Base-by-base conservation (phyloP, 2,113 vertebrate species). In the Hemiprocne comata region DNA sequence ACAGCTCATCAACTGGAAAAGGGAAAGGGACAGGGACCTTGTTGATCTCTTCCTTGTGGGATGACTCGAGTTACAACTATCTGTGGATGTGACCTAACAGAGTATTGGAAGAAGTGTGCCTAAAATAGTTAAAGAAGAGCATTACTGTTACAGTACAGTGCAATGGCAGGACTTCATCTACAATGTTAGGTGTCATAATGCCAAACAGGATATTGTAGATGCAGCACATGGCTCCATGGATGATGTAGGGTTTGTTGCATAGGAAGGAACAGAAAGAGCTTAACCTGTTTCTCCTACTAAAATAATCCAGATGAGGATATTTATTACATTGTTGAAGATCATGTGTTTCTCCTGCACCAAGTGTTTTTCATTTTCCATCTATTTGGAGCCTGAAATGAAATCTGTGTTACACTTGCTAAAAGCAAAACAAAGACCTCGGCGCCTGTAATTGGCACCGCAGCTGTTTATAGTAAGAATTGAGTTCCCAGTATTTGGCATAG, bases 311-410 rank as follows among this genome's bases (percentile, higher is more conserved):
- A 70, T 60, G 14, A 89, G 50, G 28, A 29, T 72, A 46, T 78
- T 86, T 81, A 28, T 67, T 61, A 50, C 15, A 7, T 55, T 92
- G 42, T 42, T 90, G 38, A 70, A 93, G 34, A 80, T 36, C 1
- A 0, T 36, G 12, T 76, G 31, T 67, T 94, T 92, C 28, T 92
- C 58, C 58, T 89, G 57, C 65, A 81, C 69, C 65, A 82, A 89
- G 10, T 82, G 87, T 89, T 95, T 74, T 82, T 87, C 72, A 96
- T 95, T 94, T 94, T 85, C 44, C 36, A 36, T 69, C 40, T 66
- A 46, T 91, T 92, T 89, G n/a, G 33, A 93, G 62, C 70, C 66
- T 69, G 87, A 93, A 95, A 92, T 94, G 91, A 81, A 87, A 94
- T 92, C 70, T 57, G 16, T 71, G 83, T 84, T 90, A 48, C 13